Evolutionary conservation across 2,113 vertebrate species (phyloP), one percentile per base, ranked within the genome.

Genomic region (Megaceryle maxima): DNA sequence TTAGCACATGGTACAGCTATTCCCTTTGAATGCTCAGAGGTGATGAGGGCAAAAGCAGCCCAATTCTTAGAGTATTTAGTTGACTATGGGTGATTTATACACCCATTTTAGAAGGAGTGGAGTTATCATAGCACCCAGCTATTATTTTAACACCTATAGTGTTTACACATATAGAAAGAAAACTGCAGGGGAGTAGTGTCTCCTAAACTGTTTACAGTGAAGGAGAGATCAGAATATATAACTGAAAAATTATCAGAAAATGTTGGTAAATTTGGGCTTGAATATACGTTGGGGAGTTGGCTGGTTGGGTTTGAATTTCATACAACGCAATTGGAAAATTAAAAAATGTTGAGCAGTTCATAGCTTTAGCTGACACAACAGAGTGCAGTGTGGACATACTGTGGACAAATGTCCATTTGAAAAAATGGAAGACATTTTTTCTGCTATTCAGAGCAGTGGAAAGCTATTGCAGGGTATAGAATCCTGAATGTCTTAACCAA

Each of bases 231-330:
- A 76, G 82, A 68, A 35, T 63, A 53, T 22, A 2, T 72, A 68
- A 35, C 15, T 53, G 83, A 37, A 81, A 93, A 76, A 88, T 10
- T 19, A 56, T 16, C 28, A 43, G 41, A 59, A 83, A 57, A 11
- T 17, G 62, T 70, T 62, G 10, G 5, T 88, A 88, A 43, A 84
- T 81, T 43, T 50, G 31, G 11, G n/a, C 44, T 16, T 39, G 16
- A 79, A 56, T 31, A 20, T 51, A 24, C 50, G 10, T 29, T 10
- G 5, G 8, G 0, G 0, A 0, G 2, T 92, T 69, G 5, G 4
- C 24, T 62, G 26, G 29, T 88, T 55, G 7, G 44, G 37, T 77
- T 57, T 72, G 19, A 67, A 16, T 70, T 81, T 73, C 0, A 0
- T 62, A 46, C 25, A 81, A 20, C 20, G 20, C 64, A 56, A 62